These are phyloP conservation scores for Ridgeia piscesae DNA, from an alignment of 1,140 invertebrate genomes.

Conservation along the genomic window DNA sequence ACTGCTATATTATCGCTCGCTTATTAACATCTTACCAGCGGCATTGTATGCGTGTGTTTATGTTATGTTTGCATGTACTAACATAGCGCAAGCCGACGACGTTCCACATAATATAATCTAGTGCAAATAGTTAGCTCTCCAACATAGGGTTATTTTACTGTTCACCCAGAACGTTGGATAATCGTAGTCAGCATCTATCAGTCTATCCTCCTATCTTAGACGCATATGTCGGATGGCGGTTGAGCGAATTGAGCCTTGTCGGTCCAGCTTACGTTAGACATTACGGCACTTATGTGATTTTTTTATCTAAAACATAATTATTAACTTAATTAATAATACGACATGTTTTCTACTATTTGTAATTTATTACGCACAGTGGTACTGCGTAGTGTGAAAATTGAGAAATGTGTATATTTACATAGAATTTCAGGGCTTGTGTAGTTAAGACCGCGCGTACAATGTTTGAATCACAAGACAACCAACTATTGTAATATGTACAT, in stretches of 20 bases:
- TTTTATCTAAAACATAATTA: not conserved
- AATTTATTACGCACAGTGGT: not conserved
- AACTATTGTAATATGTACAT: not conserved
- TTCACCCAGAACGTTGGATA: not conserved
- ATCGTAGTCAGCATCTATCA: not conserved
- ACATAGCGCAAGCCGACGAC: not conserved
- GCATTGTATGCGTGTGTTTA: not conserved
- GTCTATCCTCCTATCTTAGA: not conserved
- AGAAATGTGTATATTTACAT: not conserved
- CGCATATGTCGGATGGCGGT: not conserved
- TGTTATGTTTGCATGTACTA: not conserved
- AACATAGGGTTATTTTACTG: not conserved
- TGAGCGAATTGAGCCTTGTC: not conserved
- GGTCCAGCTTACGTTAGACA: not conserved
- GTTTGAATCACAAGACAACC: not conserved
- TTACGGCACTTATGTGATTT: not conserved
- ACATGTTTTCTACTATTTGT: not conserved
- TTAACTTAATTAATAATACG: not conserved
- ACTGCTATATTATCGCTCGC: too few relatives aligned
- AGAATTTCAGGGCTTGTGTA: not conserved
- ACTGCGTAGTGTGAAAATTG: not conserved
- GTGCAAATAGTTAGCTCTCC: not conserved
- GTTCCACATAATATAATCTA: not conserved
- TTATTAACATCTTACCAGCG: too few relatives aligned
- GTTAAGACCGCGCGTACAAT: not conserved